Conservation (phyloP, 2,797 vertebrate species). For the Enteromius fasciolatus region DNA sequence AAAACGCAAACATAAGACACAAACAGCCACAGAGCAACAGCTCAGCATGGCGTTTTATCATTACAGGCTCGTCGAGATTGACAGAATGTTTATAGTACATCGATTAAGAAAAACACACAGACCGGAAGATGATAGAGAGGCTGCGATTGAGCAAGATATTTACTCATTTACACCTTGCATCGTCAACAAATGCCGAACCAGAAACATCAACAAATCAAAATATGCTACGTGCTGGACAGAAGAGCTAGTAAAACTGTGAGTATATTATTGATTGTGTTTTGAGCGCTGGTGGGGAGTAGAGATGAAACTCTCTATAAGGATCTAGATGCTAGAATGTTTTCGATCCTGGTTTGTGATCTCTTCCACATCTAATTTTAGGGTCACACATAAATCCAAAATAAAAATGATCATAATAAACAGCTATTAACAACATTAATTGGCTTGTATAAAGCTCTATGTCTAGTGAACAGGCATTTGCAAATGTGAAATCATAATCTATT, state of each 20-base stretch:
- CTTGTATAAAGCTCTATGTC: neutral
- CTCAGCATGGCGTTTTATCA: slow-evolving; percentile 64
- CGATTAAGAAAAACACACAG: slow-evolving; percentile 62
- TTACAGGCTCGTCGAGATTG: slow-evolving; percentile 65
- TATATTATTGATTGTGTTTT: neutral
- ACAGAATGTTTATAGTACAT: slow-evolving; percentile 59
- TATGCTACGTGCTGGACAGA: neutral
- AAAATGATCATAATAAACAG: neutral
- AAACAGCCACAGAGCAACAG: slow-evolving; percentile 12
- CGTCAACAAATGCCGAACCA: neutral
- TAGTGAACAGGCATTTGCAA: neutral
- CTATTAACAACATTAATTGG: neutral
- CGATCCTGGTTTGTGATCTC: neutral
- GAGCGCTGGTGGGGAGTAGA: neutral
- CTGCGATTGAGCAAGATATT: neutral
- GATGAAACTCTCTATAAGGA: neutral
- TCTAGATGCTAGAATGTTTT: neutral
- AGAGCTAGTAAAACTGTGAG: slow-evolving; percentile 1
- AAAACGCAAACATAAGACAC: slow-evolving; percentile 34
- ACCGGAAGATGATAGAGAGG: neutral
- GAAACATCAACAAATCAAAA: slow-evolving; percentile 16
- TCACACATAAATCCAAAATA: neutral
- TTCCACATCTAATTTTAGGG: neutral
- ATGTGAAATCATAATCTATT: neutral
- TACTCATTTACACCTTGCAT: slow-evolving; percentile 30